These are phyloP conservation scores for Tanytarsus gracilentus DNA, from an alignment of 2,888 invertebrate genomes.

Conservation along the genomic window DNA sequence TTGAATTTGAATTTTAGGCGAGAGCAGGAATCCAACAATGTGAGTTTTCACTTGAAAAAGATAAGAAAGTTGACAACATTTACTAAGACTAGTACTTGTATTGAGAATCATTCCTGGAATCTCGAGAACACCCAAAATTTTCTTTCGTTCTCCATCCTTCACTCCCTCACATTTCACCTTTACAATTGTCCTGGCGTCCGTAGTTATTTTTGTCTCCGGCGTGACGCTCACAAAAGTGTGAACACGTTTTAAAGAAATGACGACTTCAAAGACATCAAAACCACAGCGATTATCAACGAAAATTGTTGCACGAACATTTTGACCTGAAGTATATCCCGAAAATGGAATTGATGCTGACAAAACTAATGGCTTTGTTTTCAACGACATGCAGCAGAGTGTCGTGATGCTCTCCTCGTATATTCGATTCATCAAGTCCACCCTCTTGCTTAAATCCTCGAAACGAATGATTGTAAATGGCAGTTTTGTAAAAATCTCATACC, in stretches of 20 bases:
- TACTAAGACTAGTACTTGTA: neutral
- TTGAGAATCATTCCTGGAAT: neutral
- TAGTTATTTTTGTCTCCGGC: neutral
- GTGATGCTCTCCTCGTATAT: neutral
- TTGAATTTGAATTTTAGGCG: neutral
- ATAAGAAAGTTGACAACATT: neutral
- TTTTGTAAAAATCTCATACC: conserved; percentile 9
- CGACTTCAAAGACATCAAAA: neutral
- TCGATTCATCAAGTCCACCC: conserved; percentile 5
- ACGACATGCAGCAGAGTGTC: conserved; percentile 3
- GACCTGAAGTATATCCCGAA: neutral
- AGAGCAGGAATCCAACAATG: conserved; percentile 10
- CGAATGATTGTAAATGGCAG: conserved; percentile 1
- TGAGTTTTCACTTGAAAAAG: neutral
- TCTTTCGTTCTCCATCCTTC: neutral
- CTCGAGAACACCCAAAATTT: neutral
- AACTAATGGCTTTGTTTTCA: neutral
- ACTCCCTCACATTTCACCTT: neutral
- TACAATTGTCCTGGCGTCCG: neutral
- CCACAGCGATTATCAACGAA: conserved; percentile 7
- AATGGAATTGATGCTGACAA: neutral
- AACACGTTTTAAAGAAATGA: neutral
- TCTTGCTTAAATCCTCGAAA: conserved; percentile 10
- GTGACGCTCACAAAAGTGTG: neutral
- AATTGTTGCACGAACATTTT: neutral